These are phyloP conservation scores for Jordanella pulchra DNA, from an alignment of 2,797 vertebrate genomes.

Conservation along the genomic window DNA sequence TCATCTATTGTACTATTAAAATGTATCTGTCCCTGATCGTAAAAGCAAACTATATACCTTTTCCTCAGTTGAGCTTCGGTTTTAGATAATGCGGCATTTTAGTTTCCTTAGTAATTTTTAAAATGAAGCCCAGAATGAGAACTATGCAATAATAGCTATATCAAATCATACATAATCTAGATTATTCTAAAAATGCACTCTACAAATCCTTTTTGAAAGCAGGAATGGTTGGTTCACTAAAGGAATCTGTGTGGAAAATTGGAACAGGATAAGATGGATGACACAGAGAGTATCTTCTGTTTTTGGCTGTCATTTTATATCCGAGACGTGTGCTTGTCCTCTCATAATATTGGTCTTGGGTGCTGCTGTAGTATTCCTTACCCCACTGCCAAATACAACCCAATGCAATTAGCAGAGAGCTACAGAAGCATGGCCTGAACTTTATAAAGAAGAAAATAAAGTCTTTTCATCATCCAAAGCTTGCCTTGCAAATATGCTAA, in stretches of 20 bases:
- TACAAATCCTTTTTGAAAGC: conserved; percentile 19
- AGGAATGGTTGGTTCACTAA: conserved; percentile 32
- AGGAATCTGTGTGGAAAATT: conserved; percentile 19
- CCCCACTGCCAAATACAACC: conserved; percentile 63
- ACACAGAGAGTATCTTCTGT: conserved; percentile 34
- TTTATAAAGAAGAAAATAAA: conserved; percentile 46
- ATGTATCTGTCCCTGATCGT: conserved; percentile 33
- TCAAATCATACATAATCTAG: conserved; percentile 26
- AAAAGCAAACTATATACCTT: conserved; percentile 38
- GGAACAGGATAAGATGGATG: conserved; percentile 25
- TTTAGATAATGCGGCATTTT: conserved; percentile 26
- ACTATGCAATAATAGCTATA: conserved; percentile 25
- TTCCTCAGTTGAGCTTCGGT: conserved; percentile 19
- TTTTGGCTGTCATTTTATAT: conserved; percentile 60
- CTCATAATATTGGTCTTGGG: conserved; percentile 80
- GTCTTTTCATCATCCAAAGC: conserved; percentile 43
- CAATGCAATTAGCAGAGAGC: conserved; percentile 67
- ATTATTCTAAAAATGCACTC: conserved; percentile 40
- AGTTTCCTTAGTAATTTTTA: conserved; percentile 22
- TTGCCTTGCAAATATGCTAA: conserved; percentile 45
- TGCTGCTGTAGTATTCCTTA: conserved; percentile 42
- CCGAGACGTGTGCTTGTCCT: conserved; percentile 67
- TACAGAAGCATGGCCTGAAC: conserved; percentile 33
- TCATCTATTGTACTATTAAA: conserved; percentile 34
- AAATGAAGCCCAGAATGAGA: conserved; percentile 22